Conservation (phyloP, 1,140 invertebrate species). For the Nixonia krombeini region DNA sequence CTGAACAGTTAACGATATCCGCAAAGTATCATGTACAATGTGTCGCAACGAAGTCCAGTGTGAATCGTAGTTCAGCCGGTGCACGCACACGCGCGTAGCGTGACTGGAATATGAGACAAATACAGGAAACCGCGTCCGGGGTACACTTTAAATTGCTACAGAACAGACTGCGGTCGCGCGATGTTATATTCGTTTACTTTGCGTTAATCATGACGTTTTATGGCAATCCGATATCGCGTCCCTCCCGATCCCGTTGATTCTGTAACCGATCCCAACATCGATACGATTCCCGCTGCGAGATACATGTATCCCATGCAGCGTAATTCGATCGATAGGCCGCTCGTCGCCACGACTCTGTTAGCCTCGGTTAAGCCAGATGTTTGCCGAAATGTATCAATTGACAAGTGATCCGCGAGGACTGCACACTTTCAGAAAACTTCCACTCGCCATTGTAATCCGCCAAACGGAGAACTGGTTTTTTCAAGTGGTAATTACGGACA, state of each 20-base stretch:
- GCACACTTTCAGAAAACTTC: too few relatives aligned
- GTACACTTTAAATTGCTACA: slow-evolving; percentile 62
- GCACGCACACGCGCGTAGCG: too few relatives aligned
- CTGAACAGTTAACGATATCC: too few relatives aligned
- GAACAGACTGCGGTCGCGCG: slow-evolving; percentile 65
- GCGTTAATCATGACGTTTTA: slow-evolving; percentile 72
- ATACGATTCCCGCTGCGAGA: slow-evolving; percentile 54
- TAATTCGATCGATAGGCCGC: slow-evolving; percentile 57
- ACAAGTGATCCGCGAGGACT: slow-evolving; percentile 38
- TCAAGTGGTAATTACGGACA: too few relatives aligned
- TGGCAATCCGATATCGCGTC: slow-evolving; percentile 65
- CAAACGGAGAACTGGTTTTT: too few relatives aligned
- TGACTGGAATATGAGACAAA: slow-evolving; percentile 51
- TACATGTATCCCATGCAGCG: slow-evolving; percentile 37
- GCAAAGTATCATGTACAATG: slow-evolving; percentile 12
- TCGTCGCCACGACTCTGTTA: slow-evolving; percentile 38
- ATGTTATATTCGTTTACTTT: slow-evolving; percentile 72
- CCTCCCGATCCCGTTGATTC: slow-evolving; percentile 56
- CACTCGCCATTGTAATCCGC: too few relatives aligned
- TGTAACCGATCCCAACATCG: slow-evolving; percentile 66
- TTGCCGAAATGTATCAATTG: slow-evolving; percentile 21
- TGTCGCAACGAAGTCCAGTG: slow-evolving; percentile 30
- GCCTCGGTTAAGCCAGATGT: slow-evolving; percentile 31
- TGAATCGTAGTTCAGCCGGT: slow-evolving; percentile 27
- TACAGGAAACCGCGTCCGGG: slow-evolving; percentile 51